Percentiles rank a stretch among this genome's conserved stretches.
Conservation (phyloP, 2,888 invertebrate genomes). For the Drosophila gaucha region DNA sequence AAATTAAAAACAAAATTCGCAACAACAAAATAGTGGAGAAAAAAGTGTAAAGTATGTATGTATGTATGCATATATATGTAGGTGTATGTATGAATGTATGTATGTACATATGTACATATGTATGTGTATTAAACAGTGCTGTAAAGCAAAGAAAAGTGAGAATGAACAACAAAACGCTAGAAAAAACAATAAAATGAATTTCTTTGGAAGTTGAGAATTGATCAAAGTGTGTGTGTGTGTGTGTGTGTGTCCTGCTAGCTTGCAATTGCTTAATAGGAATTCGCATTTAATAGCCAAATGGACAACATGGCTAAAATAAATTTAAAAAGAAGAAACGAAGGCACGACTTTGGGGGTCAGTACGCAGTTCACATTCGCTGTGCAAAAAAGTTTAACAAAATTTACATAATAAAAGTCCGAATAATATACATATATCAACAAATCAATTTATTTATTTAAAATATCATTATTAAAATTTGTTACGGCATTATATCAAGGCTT, state of each 20-base stretch:
- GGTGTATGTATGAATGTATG: background rate
- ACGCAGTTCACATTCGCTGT: background rate
- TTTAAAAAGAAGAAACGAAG: background rate
- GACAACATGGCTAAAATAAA: background rate
- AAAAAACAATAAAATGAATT: conserved; percentile 22
- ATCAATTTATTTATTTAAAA: too few species aligned
- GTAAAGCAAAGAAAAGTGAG: conserved; percentile 21
- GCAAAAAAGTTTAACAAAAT: background rate
- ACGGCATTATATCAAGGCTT: too few species aligned
- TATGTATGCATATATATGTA: background rate
- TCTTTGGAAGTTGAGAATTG: conserved; percentile 26
- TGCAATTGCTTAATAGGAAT: conserved; percentile 23
- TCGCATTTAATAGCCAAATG: conserved; percentile 5
- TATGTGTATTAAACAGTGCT: conserved; percentile 32
- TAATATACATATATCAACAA: too few species aligned
- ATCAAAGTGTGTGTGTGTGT: background rate
- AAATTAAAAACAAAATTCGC: conserved; percentile 41
- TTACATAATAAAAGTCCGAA: too few species aligned
- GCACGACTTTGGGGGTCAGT: background rate
- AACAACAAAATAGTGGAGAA: conserved; percentile 44
- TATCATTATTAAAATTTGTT: too few species aligned
- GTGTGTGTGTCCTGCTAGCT: conserved; percentile 1
- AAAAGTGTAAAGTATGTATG: conserved; percentile 5
- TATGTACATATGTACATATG: background rate
- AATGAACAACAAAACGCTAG: conserved; percentile 8